These are phyloP conservation scores for Branchipolynoe longqiensis DNA, from an alignment of 2,888 invertebrate genomes.

Conservation along the genomic window DNA sequence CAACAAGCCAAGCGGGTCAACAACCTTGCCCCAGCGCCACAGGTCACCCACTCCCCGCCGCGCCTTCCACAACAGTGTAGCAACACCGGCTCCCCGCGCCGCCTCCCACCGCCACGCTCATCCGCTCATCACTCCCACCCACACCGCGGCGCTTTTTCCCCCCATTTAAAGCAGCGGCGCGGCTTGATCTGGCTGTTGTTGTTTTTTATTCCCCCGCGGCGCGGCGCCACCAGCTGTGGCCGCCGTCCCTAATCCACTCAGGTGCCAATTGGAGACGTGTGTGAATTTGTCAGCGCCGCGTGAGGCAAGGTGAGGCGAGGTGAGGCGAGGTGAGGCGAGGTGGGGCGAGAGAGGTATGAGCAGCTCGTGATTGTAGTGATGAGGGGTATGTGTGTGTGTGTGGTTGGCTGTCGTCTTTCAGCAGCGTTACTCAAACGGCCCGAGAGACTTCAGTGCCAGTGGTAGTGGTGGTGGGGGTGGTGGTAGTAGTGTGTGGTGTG, in stretches of 20 bases:
- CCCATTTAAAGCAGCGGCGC: not conserved
- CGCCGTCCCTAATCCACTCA: conserved; percentile 29
- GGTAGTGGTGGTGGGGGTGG: no score
- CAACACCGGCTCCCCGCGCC: not conserved
- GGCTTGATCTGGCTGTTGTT: not conserved
- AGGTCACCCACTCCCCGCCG: no score
- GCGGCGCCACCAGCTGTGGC: conserved; percentile 27
- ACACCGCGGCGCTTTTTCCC: not conserved
- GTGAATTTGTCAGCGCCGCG: not conserved
- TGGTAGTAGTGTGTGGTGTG: no score
- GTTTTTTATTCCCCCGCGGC: not conserved
- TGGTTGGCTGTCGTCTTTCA: no score
- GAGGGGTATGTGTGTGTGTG: no score
- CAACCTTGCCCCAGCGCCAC: no score
- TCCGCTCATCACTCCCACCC: not conserved
- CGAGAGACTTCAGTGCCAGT: no score
- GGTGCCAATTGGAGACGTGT: not conserved
- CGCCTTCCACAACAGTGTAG: no score
- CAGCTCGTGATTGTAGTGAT: not conserved
- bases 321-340: not conserved
- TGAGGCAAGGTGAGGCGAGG: not conserved
- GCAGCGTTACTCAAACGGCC: no score
- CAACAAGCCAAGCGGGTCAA: no score
- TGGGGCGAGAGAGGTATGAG: not conserved
- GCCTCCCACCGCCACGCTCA: not conserved